Percentiles rank a stretch among this genome's conserved stretches.
These are phyloP conservation scores for Narcine bancroftii DNA, from an alignment of 2,113 vertebrate species.

Conservation along the genomic window DNA sequence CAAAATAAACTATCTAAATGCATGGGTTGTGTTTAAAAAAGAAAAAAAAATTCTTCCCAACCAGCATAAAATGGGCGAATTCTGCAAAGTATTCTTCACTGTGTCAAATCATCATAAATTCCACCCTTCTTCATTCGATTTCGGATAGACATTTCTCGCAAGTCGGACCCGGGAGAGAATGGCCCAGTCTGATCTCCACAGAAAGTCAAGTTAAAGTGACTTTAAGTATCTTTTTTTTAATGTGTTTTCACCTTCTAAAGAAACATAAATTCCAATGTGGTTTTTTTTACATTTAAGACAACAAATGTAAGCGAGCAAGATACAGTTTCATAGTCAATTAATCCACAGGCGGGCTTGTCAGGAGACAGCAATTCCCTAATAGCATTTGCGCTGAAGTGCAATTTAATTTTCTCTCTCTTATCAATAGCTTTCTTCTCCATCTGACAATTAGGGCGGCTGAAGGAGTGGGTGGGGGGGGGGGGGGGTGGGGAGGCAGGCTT, in stretches of 20 bases:
- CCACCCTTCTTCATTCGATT: background rate
- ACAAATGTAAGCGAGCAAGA: background rate
- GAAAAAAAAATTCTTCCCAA: no score
- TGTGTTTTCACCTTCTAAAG: background rate
- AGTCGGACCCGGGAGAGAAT: background rate
- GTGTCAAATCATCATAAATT: background rate
- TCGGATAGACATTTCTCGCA: background rate
- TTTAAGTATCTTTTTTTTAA: background rate
- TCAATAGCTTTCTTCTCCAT: conserved; percentile 50
- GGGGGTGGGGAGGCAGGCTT: background rate
- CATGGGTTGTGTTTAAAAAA: background rate
- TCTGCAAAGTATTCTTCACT: background rate
- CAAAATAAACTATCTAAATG: background rate
- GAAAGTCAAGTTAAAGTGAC: background rate
- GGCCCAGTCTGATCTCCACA: background rate
- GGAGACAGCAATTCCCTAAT: conserved; percentile 86
- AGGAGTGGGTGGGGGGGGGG: no score
- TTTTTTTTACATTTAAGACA: no score
- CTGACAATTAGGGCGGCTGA: conserved; percentile 39
- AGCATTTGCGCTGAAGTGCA: conserved; percentile 96
- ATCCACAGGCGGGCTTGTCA: conserved; percentile 53
- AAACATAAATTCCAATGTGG: background rate
- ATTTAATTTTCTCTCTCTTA: conserved; percentile 84
- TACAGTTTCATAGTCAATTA: conserved; percentile 24
- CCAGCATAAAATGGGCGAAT: background rate